phyloP scores from a whole-genome alignment of 2,888 invertebrate genomes.

The Aelia acuminata region DNA sequence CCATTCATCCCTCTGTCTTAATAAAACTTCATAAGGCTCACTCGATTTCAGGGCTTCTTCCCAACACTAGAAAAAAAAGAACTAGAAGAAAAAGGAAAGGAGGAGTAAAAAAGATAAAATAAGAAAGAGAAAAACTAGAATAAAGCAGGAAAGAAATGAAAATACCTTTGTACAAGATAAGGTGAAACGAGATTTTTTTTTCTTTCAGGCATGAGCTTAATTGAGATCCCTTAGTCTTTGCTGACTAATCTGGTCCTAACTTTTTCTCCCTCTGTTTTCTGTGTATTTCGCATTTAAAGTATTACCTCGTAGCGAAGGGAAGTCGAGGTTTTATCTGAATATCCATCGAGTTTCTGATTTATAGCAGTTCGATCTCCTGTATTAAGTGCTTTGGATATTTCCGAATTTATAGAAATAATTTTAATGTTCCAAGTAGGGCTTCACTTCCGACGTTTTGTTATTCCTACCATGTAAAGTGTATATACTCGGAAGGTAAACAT shows the following conservation, averaged over 20 bases:
- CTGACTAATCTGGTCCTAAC: constrained; percentile 18
- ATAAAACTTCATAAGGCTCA: constrained; percentile 44
- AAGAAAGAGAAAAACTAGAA: constrained; percentile 30
- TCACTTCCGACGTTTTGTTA: too few species aligned
- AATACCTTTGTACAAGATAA: constrained; percentile 48
- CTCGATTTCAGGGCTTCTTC: background rate
- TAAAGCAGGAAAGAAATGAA: constrained; percentile 43
- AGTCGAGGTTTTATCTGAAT: background rate
- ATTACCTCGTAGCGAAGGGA: background rate
- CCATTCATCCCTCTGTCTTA: background rate
- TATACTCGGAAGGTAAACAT: too few species aligned
- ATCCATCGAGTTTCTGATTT: background rate
- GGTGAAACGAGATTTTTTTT: constrained; percentile 44
- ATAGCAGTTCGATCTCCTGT: background rate
- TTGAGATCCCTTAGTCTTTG: constrained; percentile 50
- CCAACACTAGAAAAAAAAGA: background rate
- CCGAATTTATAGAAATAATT: too few species aligned
- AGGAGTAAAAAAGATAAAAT: constrained; percentile 24
- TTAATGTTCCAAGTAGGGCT: too few species aligned
- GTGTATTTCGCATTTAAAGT: constrained; percentile 40
- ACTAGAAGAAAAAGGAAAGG: background rate
- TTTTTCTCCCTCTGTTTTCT: constrained; percentile 24
- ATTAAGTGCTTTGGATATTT: background rate
- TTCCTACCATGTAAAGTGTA: too few species aligned
- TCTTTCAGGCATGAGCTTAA: constrained; percentile 21